Evolutionary conservation across 2,888 invertebrate species (phyloP), one percentile per base, ranked within the genome.

Genomic region (Tinea pellionella): DNA sequence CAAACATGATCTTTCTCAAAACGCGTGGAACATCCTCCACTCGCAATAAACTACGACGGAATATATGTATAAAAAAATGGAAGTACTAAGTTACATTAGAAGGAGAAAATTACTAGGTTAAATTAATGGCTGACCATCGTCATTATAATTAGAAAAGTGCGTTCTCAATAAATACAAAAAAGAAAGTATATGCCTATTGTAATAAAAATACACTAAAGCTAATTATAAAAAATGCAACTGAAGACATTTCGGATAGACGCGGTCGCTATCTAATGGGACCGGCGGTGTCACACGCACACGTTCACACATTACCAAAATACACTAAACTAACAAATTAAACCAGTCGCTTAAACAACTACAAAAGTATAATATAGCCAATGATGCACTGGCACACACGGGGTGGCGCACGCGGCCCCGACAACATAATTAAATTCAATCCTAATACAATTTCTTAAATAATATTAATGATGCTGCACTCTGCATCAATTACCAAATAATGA

Each of bases 331-430:
- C 80, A 72, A 73, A 79, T 69, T 78, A 84, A 84, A 78, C 83
- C 86, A 86, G 86, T 86, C 86, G 78, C 86, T 86, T 83, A 85
- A 75, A 80, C 77, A 83, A 75, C 82, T 84, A 83, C 73, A 80
- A 79, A 75, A 77, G 77, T 71, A 71, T 76, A 75, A 77, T 75
- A 77, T 83, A 74, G 86, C 86, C 86, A 81, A 80, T 80, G 73
- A 74, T 79, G 82, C 82, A 87, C 86, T 87, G 86, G 86, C 86
- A 86, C 78, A 75, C 30, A 53, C 18, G 72, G 68, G 72, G 72
- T 63, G 9, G n/a, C 69, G 65, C 63, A 57, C 43, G 15, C 47
- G 7, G 15, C 16, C 18, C 47, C 47, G 47, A 7, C 7, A 2
- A 18, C n/a, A 18, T 3, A 47, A 47, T 18, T 19, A 55, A 55